Percentiles rank a stretch among this genome's conserved stretches.
Conservation (phyloP, 35 echinoderm and acorn worm species). For the Apostichopus japonicus region DNA sequence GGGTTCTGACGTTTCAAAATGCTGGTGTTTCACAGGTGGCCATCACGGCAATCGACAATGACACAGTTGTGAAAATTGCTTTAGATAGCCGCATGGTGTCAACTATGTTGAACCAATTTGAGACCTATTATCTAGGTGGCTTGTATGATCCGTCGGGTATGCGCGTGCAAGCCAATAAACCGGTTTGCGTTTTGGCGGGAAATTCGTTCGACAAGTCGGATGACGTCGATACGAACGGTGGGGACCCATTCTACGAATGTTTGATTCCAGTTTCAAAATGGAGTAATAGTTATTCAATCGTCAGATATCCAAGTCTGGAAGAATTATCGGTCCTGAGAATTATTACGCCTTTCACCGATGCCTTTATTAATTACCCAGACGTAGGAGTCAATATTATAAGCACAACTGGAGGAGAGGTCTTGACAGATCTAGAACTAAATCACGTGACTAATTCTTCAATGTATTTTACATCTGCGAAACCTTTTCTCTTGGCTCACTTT, state of each 20-base stretch:
- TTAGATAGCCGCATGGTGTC: no score
- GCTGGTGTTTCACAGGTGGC: neutral
- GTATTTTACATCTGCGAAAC: neutral
- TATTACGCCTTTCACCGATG: neutral
- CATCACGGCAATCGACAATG: neutral
- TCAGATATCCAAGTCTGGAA: neutral
- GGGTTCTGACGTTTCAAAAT: neutral
- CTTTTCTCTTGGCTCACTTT: neutral
- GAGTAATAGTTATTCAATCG: neutral
- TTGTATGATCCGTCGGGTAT: neutral
- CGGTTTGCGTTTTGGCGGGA: conserved; percentile 10
- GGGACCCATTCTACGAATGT: neutral
- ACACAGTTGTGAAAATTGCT: no score
- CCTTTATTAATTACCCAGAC: neutral
- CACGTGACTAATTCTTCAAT: neutral
- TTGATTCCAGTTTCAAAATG: neutral
- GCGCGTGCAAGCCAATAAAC: neutral
- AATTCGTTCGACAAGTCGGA: neutral
- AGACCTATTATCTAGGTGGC: neutral
- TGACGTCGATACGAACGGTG: no score
- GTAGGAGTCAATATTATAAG: neutral
- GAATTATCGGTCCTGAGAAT: neutral
- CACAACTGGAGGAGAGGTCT: neutral
- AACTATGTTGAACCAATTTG: neutral
- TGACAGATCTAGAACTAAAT: neutral